These are phyloP conservation scores for Callyntrura guangdongensis DNA, from an alignment of 2,888 invertebrate genomes.

Conservation along the genomic window DNA sequence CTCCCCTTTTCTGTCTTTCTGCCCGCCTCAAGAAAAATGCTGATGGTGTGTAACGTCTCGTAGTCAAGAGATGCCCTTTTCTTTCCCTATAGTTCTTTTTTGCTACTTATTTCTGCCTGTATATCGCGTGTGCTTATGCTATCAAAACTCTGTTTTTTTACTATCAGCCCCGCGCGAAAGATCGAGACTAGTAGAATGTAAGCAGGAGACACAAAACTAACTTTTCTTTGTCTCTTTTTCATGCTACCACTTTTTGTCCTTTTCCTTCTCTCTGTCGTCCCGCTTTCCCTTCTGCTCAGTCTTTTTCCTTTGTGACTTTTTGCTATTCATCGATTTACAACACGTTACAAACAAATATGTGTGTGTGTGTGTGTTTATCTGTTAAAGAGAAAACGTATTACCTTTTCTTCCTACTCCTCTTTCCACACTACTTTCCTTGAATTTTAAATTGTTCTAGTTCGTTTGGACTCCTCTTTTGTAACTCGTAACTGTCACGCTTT, in stretches of 20 bases:
- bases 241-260: neutral
- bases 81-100: neutral
- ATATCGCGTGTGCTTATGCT: neutral
- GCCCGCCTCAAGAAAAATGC: conserved; percentile 50
- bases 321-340: neutral
- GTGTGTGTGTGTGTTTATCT: neutral
- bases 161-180: neutral
- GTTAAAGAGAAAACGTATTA: too few species aligned
- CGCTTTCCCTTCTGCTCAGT: neutral
- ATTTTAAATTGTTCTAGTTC: conserved; percentile 65
- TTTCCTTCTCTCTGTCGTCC: conserved; percentile 21
- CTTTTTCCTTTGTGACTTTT: too few species aligned
- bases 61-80: conserved; percentile 20
- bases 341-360: neutral
- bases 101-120: neutral
- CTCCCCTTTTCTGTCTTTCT: conserved; percentile 28
- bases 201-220: conserved; percentile 4
- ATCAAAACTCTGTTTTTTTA: conserved; percentile 27
- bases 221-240: conserved; percentile 46
- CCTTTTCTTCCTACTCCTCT: neutral
- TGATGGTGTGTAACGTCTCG: conserved; percentile 57
- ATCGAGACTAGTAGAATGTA: neutral
- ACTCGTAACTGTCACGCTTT: conserved; percentile 60
- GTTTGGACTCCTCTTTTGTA: conserved; percentile 43
- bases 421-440: conserved; percentile 39